Conservation (phyloP, 1,140 invertebrate genomes). For the Lithobius niger region DNA sequence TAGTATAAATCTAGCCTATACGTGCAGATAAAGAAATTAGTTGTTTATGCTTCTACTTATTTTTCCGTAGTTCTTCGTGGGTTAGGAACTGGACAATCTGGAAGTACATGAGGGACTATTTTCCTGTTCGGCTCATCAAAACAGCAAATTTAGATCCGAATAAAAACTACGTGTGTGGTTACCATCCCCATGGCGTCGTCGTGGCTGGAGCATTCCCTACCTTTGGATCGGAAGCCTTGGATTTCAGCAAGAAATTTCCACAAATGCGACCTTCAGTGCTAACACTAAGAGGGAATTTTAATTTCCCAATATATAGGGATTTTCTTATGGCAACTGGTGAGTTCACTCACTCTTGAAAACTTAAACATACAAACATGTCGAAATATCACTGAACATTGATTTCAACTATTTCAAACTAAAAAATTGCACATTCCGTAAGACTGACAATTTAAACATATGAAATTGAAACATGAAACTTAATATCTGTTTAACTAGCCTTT, state of each 20-base stretch:
- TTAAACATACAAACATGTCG: too few relatives aligned
- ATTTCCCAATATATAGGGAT: slow-evolving; percentile 68
- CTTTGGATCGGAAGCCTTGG: slow-evolving; percentile 60
- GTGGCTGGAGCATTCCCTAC: slow-evolving; percentile 57
- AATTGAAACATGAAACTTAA: too few relatives aligned
- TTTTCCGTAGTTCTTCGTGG: slow-evolving; percentile 37
- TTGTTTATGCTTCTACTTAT: slow-evolving; percentile 13
- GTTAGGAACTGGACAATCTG: slow-evolving; percentile 51
- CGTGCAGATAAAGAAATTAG: too few relatives aligned
- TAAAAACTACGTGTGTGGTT: slow-evolving; percentile 72
- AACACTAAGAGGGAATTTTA: slow-evolving; percentile 66
- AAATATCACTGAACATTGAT: too few relatives aligned
- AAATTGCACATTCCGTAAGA: too few relatives aligned
- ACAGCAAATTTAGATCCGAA: slow-evolving; percentile 60
- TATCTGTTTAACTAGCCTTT: too few relatives aligned
- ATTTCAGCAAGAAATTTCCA: slow-evolving; percentile 61
- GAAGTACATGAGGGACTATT: slow-evolving; percentile 62
- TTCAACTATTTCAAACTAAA: too few relatives aligned
- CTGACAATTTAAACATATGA: too few relatives aligned
- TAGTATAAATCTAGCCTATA: too few relatives aligned
- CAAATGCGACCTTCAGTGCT: slow-evolving; percentile 54
- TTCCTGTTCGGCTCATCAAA: slow-evolving; percentile 69
- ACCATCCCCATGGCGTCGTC: slow-evolving; percentile 80
- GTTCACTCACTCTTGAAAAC: too few relatives aligned
- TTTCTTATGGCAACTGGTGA: slow-evolving; percentile 32